Percentiles rank a stretch among this genome's conserved stretches.
Conservation (phyloP, 2,113 vertebrate species). For the Rissa tridactyla region DNA sequence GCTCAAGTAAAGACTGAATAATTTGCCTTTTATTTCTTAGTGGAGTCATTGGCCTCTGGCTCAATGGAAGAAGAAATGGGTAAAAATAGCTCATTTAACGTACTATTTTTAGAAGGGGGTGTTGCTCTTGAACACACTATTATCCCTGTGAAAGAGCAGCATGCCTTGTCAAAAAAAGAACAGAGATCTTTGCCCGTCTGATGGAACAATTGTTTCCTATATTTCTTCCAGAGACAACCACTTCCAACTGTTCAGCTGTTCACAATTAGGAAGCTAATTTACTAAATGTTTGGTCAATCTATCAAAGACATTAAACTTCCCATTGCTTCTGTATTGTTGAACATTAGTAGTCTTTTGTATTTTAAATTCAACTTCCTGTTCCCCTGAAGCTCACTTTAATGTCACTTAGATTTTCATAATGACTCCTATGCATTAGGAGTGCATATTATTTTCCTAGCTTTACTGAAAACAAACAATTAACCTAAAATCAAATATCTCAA, state of each 20-base stretch:
- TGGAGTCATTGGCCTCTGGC: neutral
- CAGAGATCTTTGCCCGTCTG: neutral
- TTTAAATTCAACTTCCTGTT: conserved; percentile 3
- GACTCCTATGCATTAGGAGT: neutral
- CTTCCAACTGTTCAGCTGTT: conserved; percentile 23
- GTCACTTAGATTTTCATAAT: neutral
- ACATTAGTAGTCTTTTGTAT: neutral
- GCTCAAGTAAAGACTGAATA: neutral
- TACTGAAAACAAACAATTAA: conserved; percentile 1
- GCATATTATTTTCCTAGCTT: neutral
- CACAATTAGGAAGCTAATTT: neutral
- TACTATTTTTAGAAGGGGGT: neutral
- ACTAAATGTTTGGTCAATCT: conserved; percentile 2
- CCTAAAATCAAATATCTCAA: neutral
- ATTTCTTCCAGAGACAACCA: neutral
- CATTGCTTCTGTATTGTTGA: neutral
- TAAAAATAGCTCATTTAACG: neutral
- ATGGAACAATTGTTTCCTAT: neutral
- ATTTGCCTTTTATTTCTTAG: neutral
- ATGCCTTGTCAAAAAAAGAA: neutral
- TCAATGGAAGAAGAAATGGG: neutral
- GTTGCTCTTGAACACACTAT: neutral
- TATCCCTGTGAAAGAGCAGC: neutral
- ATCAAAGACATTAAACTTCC: neutral
- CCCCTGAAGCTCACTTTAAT: neutral